Evolutionary conservation across 2,888 invertebrate genomes (phyloP).

Genomic region (Acronicta alni): DNA sequence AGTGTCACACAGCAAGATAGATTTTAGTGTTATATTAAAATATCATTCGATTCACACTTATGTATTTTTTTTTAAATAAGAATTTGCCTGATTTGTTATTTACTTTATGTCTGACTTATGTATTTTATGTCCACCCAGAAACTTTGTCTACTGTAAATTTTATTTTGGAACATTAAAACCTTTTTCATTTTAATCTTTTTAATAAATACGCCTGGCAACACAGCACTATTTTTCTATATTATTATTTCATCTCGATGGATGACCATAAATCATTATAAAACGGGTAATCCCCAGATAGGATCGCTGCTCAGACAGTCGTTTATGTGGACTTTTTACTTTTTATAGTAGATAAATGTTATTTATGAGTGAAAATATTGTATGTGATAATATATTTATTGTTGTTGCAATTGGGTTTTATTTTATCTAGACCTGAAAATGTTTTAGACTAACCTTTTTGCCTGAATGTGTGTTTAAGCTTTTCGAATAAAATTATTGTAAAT

Average conservation of each 20-base stretch:
- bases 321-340: constrained; percentile 52
- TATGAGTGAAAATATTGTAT: constrained; percentile 40
- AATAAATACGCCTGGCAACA: constrained; percentile 39
- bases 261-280: constrained; percentile 55
- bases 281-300: constrained; percentile 48
- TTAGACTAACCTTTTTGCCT: constrained; percentile 1
- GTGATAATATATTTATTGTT: constrained; percentile 49
- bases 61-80: no score
- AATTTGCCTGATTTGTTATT: no score
- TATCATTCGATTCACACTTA: no score
- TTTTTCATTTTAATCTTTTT: constrained; percentile 40
- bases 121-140: not conserved
- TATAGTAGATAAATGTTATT: constrained; percentile 50
- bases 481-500: no score
- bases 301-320: constrained; percentile 47
- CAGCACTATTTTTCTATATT: constrained; percentile 37
- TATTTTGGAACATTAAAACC: constrained; percentile 15
- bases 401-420: constrained; percentile 41
- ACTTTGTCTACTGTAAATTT: not conserved
- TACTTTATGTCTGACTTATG: no score
- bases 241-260: constrained; percentile 48
- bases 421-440: not conserved
- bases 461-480: no score
- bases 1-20: no score
- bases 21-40: no score